Conservation (phyloP, 2,888 invertebrate species). For the Apamea crenata region DNA sequence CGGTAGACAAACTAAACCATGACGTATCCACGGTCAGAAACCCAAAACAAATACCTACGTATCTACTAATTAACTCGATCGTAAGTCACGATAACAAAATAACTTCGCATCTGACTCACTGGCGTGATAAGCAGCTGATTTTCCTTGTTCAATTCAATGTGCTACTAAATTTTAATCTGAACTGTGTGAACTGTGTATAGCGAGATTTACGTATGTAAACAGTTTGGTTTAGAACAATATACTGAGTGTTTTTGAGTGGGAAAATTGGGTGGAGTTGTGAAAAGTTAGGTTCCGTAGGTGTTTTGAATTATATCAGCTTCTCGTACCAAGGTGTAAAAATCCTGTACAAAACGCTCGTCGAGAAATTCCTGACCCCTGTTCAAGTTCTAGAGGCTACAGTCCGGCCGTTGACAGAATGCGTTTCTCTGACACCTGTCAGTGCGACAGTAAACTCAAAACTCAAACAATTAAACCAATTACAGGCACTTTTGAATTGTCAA, state of each 20-base stretch:
- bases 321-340: neutral
- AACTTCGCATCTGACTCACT: slow-evolving; percentile 17
- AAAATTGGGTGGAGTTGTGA: neutral
- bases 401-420: too few species aligned
- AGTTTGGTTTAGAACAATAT: slow-evolving; percentile 37
- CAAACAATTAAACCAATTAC: too few species aligned
- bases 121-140: slow-evolving; percentile 34
- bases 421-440: too few species aligned
- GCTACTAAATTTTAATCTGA: slow-evolving; percentile 8
- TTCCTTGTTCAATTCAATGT: neutral
- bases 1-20: neutral
- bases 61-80: slow-evolving; percentile 25
- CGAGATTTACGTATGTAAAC: slow-evolving; percentile 51
- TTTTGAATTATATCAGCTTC: neutral
- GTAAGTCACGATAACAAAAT: slow-evolving; percentile 18
- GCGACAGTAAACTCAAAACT: too few species aligned
- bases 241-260: slow-evolving; percentile 25
- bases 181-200: slow-evolving; percentile 13
- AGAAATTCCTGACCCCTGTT: too few species aligned
- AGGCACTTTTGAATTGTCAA: too few species aligned
- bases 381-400: too few species aligned
- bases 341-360: neutral
- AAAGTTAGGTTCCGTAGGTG: slow-evolving; percentile 1
- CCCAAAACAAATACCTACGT: neutral
- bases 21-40: neutral